Percentiles rank a stretch among this genome's conserved stretches.
These are phyloP conservation scores for Dallia pectoralis DNA, from an alignment of 2,797 vertebrate species.

Conservation along the genomic window DNA sequence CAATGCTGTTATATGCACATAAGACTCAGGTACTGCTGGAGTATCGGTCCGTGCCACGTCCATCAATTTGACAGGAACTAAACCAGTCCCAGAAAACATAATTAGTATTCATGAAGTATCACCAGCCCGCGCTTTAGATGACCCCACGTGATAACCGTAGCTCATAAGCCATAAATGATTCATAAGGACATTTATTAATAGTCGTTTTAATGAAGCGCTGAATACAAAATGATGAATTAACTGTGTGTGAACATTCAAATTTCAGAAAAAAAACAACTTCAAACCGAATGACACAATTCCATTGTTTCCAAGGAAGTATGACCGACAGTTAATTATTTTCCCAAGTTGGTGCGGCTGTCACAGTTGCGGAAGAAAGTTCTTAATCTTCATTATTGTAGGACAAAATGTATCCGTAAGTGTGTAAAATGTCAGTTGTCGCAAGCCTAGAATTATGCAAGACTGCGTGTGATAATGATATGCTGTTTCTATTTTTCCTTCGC, in stretches of 20 bases:
- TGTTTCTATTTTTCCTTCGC: constrained; percentile 14
- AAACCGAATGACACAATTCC: background rate
- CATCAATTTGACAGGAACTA: too few relatives aligned
- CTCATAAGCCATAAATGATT: background rate
- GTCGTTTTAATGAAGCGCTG: too few relatives aligned
- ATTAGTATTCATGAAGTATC: too few relatives aligned
- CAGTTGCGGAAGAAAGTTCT: background rate
- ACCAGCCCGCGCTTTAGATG: too few relatives aligned
- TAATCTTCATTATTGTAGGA: constrained; percentile 7
- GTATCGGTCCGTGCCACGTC: too few relatives aligned
- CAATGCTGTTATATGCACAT: too few relatives aligned
- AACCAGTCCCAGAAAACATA: too few relatives aligned
- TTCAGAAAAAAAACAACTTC: background rate
- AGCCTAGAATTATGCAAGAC: constrained; percentile 17
- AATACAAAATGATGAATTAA: too few relatives aligned
- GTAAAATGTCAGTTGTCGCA: constrained; percentile 13
- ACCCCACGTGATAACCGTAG: too few relatives aligned
- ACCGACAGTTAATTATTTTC: too few relatives aligned
- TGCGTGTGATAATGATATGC: constrained; percentile 20
- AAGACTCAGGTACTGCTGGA: too few relatives aligned
- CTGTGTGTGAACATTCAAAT: too few relatives aligned
- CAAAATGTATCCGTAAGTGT: constrained; percentile 12
- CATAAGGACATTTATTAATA: background rate
- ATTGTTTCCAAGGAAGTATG: background rate
- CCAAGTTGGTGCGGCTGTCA: background rate